These are phyloP conservation scores for Australoheros scitulus DNA, from an alignment of 2,113 vertebrate species.

Conservation along the genomic window DNA sequence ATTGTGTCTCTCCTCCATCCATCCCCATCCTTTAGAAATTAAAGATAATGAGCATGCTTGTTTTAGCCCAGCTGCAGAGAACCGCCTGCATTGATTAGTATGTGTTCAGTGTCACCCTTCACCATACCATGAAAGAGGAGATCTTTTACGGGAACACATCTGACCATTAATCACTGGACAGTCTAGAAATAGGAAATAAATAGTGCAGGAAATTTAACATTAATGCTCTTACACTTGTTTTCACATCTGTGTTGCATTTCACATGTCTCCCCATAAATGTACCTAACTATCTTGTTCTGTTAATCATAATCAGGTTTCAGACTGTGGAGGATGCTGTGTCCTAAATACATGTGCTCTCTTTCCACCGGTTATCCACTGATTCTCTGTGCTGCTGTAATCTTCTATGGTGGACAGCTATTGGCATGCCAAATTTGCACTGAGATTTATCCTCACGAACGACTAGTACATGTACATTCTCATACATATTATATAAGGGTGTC, in stretches of 20 bases:
- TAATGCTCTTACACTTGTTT: neutral
- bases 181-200: neutral
- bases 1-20: slow-evolving; percentile 43
- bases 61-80: slow-evolving; percentile 69
- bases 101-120: slow-evolving; percentile 59
- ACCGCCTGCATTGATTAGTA: slow-evolving; percentile 65
- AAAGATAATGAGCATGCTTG: slow-evolving; percentile 71
- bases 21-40: slow-evolving; percentile 67
- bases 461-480: slow-evolving; percentile 32
- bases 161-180: neutral
- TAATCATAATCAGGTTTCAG: slow-evolving; percentile 29
- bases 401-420: slow-evolving; percentile 52
- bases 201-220: neutral
- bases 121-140: slow-evolving; percentile 50
- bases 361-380: slow-evolving; percentile 43
- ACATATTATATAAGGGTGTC: slow-evolving; percentile 58
- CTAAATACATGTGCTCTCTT: slow-evolving; percentile 56
- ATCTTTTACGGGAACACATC: neutral
- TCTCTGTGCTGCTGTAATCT: slow-evolving; percentile 58
- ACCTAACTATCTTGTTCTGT: neutral
- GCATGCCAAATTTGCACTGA: slow-evolving; percentile 40
- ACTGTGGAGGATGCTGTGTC: slow-evolving; percentile 42
- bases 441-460: slow-evolving; percentile 56
- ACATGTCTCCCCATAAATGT: neutral
- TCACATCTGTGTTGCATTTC: neutral